Evolutionary conservation across 2,888 invertebrate genomes (phyloP).

Genomic region (Eupithecia exiguata): DNA sequence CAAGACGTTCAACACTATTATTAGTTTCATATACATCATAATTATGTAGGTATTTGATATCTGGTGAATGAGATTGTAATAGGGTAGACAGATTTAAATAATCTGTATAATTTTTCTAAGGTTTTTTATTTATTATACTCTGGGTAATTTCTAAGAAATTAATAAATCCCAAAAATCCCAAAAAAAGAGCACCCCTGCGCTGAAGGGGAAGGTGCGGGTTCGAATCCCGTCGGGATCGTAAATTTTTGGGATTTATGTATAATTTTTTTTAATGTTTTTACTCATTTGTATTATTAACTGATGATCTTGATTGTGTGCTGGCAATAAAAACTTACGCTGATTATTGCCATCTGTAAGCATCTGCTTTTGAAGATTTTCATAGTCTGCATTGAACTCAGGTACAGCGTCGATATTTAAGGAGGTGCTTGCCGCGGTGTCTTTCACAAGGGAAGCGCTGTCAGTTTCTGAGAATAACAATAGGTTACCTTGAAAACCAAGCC

Average conservation of each 20-base stretch:
- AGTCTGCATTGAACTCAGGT: conserved; percentile 6
- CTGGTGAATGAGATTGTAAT: not conserved
- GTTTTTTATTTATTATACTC: no score
- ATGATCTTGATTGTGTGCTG: not conserved
- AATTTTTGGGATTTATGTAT: no score
- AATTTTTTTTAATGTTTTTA: no score
- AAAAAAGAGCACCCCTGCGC: no score
- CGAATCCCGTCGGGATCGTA: no score
- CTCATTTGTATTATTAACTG: no score
- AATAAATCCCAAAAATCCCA: no score
- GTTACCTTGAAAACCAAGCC: not conserved
- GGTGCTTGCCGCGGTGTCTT: conserved; percentile 39
- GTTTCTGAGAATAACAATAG: conserved; percentile 29
- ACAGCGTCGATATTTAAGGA: conserved; percentile 18
- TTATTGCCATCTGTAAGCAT: conserved; percentile 33
- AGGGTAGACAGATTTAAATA: not conserved
- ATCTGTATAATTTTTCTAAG: not conserved
- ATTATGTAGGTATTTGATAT: not conserved
- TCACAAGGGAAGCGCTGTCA: conserved; percentile 9
- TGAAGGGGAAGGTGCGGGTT: no score
- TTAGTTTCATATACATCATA: not conserved
- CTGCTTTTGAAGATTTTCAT: conserved; percentile 32
- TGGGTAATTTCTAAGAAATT: no score
- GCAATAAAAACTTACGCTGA: conserved; percentile 23
- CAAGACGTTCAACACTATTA: not conserved